Base-by-base conservation (phyloP, 1,140 invertebrate species). In the Pentalonia nigronervosa region DNA sequence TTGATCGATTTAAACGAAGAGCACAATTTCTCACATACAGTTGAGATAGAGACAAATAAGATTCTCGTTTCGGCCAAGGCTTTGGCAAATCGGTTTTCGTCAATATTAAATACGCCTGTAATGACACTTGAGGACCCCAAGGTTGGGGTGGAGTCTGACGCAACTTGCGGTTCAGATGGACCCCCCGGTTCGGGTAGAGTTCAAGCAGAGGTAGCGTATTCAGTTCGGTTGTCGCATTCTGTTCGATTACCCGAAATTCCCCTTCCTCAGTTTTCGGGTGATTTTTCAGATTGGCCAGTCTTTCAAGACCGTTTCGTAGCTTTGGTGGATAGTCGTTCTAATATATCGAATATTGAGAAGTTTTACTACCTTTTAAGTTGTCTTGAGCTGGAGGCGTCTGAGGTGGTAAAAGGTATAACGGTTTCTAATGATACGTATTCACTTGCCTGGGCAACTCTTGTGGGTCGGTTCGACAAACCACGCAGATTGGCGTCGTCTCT, bases 141-240 rank as follows among this genome's bases (percentile, higher is more conserved):
- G 7, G 9, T 21, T 9, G 1, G 0, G 0, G 30, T 8, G 0
- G 41, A 11, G 2, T 11, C 41, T 1, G 81, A 47, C 0, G 41
- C 23, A 4, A 9, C n/a, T 47, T 7, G 2, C 9, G 14, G 1
- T 45, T 86, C 41, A 3, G 9, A 1, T 14, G 47, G 0, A 8
- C 1, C 41, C 0, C 0, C 41, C 11, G 7, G 8, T 9, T 83
- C 81, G 2, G 34, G 8, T 23, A 8, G 41, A 30, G 9, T 1
- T 0, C 56, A 9, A 30, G 2, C 17, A 0, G 21, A 8, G 2
- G 9, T 7, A 7, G 41, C 3, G 7, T n/a, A 21, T 0, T 6
- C 20, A 41, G 48, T 88, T 20, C 45, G 50, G 47, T 30, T 20
- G 1, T 48, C 87, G 0, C 48, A 36, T 20, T 48, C 21, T 0